Conservation (phyloP, 2,113 vertebrate genomes). For the Xiphias gladius region DNA sequence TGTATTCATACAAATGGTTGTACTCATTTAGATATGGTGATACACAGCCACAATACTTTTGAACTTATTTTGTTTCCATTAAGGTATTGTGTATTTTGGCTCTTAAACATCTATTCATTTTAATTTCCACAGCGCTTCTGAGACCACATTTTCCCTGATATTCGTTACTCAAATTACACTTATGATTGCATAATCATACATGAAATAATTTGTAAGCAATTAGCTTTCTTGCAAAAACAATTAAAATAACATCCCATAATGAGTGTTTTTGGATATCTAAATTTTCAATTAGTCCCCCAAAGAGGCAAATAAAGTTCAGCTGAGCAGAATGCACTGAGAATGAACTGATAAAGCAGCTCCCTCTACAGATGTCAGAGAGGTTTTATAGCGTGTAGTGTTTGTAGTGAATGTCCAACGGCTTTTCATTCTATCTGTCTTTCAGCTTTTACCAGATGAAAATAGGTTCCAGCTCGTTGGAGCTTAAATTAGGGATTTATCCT, state of each 20-base stretch:
- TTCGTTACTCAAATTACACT: conserved; percentile 42
- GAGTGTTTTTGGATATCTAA: conserved; percentile 53
- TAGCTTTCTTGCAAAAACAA: conserved; percentile 32
- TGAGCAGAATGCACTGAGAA: not conserved
- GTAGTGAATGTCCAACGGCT: conserved; percentile 17
- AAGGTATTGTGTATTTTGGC: conserved; percentile 20
- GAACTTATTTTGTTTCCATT: no score
- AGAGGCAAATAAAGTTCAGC: conserved; percentile 53
- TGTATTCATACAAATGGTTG: no score
- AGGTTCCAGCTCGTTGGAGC: conserved; percentile 29
- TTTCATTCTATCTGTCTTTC: conserved; percentile 9
- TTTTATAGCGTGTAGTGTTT: conserved; percentile 29
- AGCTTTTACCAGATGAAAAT: conserved; percentile 26
- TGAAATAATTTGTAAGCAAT: conserved; percentile 54
- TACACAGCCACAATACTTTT: no score
- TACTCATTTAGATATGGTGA: no score
- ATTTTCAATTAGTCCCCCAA: conserved; percentile 57
- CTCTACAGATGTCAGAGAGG: conserved; percentile 6
- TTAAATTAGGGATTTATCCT: conserved; percentile 43
- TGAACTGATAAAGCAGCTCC: conserved; percentile 27
- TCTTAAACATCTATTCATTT: not conserved
- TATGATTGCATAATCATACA: conserved; percentile 26
- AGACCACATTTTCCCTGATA: conserved; percentile 21
- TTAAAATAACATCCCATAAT: conserved; percentile 28
- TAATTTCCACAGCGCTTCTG: conserved; percentile 29